These are phyloP conservation scores for Epinephelus fuscoguttatus DNA, from an alignment of 2,113 vertebrate genomes.

Conservation along the genomic window DNA sequence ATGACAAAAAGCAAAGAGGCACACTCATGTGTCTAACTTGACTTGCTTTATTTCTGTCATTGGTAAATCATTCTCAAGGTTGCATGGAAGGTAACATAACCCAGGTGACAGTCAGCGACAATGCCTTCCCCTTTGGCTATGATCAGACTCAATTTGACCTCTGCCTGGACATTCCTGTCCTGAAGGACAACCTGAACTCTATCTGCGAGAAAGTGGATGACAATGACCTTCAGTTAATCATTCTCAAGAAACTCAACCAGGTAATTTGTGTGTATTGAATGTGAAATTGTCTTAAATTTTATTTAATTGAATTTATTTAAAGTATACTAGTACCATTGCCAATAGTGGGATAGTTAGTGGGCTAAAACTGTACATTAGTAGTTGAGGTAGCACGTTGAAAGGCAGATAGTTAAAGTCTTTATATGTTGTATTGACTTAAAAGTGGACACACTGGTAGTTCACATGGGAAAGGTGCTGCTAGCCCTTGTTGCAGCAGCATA, in stretches of 20 bases:
- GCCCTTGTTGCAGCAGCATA: too few relatives aligned
- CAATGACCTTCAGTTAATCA: constrained; percentile 48
- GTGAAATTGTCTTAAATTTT: neutral
- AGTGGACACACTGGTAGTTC: too few relatives aligned
- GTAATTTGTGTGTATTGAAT: constrained; percentile 35
- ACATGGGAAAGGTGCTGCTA: too few relatives aligned
- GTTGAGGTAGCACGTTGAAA: too few relatives aligned
- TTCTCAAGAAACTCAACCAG: constrained; percentile 77
- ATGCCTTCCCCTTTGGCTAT: constrained; percentile 76
- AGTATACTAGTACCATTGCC: too few relatives aligned
- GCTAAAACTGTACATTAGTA: too few relatives aligned
- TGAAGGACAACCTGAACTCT: constrained; percentile 66
- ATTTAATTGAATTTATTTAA: too few relatives aligned
- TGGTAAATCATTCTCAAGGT: constrained; percentile 32
- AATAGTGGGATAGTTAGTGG: too few relatives aligned
- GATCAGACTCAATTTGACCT: constrained; percentile 63
- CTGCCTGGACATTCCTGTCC: constrained; percentile 66
- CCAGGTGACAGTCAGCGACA: constrained; percentile 40
- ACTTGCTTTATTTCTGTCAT: neutral
- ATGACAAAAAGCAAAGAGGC: neutral
- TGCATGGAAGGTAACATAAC: constrained; percentile 72
- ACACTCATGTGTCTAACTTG: neutral
- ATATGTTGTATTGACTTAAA: too few relatives aligned
- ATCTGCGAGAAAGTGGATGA: constrained; percentile 73
- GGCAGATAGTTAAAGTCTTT: too few relatives aligned